These are phyloP conservation scores for Cryptops parisi DNA, from an alignment of 2,888 invertebrate genomes.

Conservation along the genomic window DNA sequence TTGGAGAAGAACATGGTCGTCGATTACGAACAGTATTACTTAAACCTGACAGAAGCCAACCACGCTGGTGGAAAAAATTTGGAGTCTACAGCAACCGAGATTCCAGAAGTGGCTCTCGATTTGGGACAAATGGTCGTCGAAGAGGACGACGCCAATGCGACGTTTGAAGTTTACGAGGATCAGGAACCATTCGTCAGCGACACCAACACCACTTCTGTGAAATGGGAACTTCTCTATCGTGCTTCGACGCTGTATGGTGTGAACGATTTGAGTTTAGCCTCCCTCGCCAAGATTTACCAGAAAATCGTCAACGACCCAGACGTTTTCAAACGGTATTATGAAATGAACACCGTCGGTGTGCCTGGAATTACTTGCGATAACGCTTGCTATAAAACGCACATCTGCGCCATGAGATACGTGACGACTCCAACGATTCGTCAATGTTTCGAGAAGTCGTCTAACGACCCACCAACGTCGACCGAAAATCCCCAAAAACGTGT, in stretches of 20 bases:
- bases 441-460: no score
- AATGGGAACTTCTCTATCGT: background rate
- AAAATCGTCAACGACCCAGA: background rate
- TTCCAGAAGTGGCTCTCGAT: no score
- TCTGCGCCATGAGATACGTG: background rate
- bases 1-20: background rate
- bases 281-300: background rate
- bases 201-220: background rate
- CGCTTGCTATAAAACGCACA: background rate
- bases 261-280: background rate
- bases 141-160: no score
- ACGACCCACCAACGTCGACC: no score
- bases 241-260: background rate
- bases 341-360: background rate
- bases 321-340: background rate
- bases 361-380: background rate
- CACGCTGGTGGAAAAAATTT: background rate
- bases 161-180: background rate
- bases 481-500: no score
- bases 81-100: background rate
- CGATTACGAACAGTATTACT: conserved; percentile 5
- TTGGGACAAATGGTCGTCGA: no score
- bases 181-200: background rate
- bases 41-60: conserved; percentile 4
- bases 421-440: background rate